A percentile compares a stretch with the other conserved stretches of the same genome.
Evolutionary conservation across 2,888 invertebrate species (phyloP).

Genomic region (Amorpha juglandis): DNA sequence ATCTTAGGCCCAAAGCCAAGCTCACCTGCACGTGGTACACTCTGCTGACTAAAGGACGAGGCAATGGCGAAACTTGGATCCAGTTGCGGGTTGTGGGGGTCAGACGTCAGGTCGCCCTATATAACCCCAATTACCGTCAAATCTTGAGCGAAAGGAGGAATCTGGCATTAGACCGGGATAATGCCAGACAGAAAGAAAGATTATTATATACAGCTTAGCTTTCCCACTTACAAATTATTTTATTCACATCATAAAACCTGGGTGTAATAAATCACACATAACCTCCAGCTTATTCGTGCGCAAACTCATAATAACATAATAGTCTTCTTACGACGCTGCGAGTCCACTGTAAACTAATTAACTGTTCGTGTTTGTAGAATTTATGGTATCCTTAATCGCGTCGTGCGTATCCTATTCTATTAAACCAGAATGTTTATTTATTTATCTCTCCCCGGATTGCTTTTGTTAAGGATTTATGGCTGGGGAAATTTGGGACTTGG

Average conservation of each 20-base stretch:
- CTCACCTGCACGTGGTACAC: too few species aligned
- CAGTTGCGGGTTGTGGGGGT: too few species aligned
- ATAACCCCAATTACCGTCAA: too few species aligned
- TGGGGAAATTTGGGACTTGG: not conserved
- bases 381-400: slow-evolving; percentile 14
- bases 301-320: slow-evolving; percentile 15
- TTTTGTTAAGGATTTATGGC: not conserved
- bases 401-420: slow-evolving; percentile 7
- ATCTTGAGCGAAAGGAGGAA: too few species aligned
- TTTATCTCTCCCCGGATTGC: not conserved
- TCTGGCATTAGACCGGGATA: too few species aligned
- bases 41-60: too few species aligned
- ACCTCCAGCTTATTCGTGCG: not conserved
- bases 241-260: not conserved
- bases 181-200: too few species aligned
- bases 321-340: slow-evolving; percentile 14
- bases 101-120: too few species aligned
- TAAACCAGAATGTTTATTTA: slow-evolving; percentile 1
- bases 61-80: too few species aligned
- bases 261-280: not conserved
- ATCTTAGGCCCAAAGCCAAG: too few species aligned
- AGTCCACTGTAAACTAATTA: slow-evolving; percentile 24
- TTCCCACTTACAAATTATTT: not conserved
- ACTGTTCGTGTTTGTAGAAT: slow-evolving; percentile 12
- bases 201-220: not conserved